Base-by-base conservation (phyloP, 2,113 vertebrate genomes). In the Hystrix cristata region DNA sequence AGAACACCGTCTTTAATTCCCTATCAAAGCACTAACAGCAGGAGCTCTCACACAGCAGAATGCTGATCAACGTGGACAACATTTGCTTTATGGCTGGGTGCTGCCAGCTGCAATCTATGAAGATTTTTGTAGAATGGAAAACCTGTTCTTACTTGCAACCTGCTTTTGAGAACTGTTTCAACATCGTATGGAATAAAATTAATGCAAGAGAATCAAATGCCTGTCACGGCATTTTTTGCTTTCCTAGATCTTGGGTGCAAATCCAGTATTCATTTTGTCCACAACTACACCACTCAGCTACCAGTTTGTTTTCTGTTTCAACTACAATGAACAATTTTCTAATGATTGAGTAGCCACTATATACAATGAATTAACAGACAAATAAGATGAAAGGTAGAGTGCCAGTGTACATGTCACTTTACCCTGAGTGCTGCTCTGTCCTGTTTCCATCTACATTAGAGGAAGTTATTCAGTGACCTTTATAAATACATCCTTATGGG, bases 221-320 rank as follows among this genome's bases (percentile, higher is more conserved):
- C 86, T 85, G 67, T 31, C 27, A 72, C 1, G 72, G 21, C 34
- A 95, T 86, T 95, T 93, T 83, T 76, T 10, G 79, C 55, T 79
- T 95, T 87, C 67, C 65, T 71, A 67, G 55, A 79, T 82, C 31
- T 18, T 87, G 57, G 62, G 16, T 87, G 2, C 7, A 96, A 87
- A 51, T 51, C 16, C 13, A 80, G 19, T 87, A 82, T 64, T 93
- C 38, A 57, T 27, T 85, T 64, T 86, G 31, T 60, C 57, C 46
- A 57, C 83, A 9, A 84, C n/a, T 10, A 89, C 1, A 31, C 7
- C 10, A 51, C 64, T 5, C 8, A 88, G 80, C 15, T 53, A 82
- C 11, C 27, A 83, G 15, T 71, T 78, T 92, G 62, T 85, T 62
- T 96, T 84, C 57, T 34, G 34, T 83, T 96, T 97, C 82, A 91